A percentile compares a stretch with the other conserved stretches of the same genome.
These are phyloP conservation scores for Climacteris rufus DNA, from an alignment of 2,113 vertebrate species.

Conservation along the genomic window DNA sequence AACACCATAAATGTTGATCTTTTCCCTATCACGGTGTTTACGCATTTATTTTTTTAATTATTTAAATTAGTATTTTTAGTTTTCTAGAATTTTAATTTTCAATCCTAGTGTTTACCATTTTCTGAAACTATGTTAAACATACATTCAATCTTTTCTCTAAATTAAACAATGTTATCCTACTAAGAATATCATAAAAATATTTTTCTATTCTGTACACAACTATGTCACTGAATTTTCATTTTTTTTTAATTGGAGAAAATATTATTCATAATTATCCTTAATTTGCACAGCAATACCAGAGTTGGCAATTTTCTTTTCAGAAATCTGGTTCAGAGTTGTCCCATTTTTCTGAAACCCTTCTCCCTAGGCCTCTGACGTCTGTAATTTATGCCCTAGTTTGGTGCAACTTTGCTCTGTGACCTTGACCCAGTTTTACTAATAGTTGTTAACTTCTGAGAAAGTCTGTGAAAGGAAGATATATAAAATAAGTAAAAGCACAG, in stretches of 20 bases:
- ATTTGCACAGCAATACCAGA: not conserved
- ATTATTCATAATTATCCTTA: not conserved
- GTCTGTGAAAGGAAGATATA: not conserved
- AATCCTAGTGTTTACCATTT: not conserved
- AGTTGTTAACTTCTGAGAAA: not conserved
- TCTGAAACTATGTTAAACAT: not conserved
- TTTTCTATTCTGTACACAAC: not conserved
- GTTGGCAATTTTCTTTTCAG: not conserved
- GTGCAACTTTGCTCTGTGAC: not conserved
- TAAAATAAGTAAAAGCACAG: not conserved
- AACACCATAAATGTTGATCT: not conserved
- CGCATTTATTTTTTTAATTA: not conserved
- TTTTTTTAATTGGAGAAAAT: not conserved
- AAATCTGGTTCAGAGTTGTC: not conserved
- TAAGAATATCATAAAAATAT: not conserved
- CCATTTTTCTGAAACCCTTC: not conserved
- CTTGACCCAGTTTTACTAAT: not conserved
- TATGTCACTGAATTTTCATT: not conserved
- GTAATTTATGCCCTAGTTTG: not conserved
- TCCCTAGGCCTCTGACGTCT: not conserved
- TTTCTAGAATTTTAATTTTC: not conserved
- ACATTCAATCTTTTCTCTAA: not conserved
- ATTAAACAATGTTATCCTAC: not conserved
- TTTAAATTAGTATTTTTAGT: not conserved
- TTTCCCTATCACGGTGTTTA: not conserved